phyloP scores from a whole-genome alignment of 2,113 vertebrate genomes.

The Proterorhinus semilunaris region DNA sequence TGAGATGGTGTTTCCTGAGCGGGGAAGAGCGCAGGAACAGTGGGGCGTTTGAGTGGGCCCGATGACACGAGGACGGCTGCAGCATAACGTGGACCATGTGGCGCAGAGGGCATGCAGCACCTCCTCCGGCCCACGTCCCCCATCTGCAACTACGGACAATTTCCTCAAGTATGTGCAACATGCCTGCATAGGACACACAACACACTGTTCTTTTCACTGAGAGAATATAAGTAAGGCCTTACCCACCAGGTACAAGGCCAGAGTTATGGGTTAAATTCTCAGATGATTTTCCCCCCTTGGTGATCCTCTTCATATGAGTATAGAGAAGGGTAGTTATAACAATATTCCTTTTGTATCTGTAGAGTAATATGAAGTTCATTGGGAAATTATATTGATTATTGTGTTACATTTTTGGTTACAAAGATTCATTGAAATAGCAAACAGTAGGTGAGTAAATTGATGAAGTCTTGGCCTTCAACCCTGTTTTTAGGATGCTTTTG shows the following conservation, averaged over 20 bases:
- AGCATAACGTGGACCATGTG: constrained; percentile 65
- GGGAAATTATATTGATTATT: too few relatives aligned
- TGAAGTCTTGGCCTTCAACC: too few relatives aligned
- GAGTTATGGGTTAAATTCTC: background rate
- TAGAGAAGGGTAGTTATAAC: too few relatives aligned
- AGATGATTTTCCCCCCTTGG: too few relatives aligned
- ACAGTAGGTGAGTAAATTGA: too few relatives aligned
- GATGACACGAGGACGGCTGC: constrained; percentile 23
- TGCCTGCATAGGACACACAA: constrained; percentile 23
- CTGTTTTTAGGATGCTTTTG: too few relatives aligned
- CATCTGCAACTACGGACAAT: constrained; percentile 64
- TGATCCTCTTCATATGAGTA: too few relatives aligned
- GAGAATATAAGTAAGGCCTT: constrained; percentile 50
- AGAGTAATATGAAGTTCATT: too few relatives aligned
- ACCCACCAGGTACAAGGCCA: constrained; percentile 10
- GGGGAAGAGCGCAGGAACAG: constrained; percentile 34
- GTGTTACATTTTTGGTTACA: too few relatives aligned
- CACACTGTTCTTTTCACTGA: constrained; percentile 21
- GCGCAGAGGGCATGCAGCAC: background rate
- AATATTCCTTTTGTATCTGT: too few relatives aligned
- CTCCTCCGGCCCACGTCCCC: constrained; percentile 31
- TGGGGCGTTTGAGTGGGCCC: constrained; percentile 25
- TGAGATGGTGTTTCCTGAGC: constrained; percentile 59
- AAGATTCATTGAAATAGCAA: too few relatives aligned
- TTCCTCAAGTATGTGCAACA: constrained; percentile 71